Base-by-base conservation (phyloP, 2,113 vertebrate genomes). In the Macheiramphus alcinus region DNA sequence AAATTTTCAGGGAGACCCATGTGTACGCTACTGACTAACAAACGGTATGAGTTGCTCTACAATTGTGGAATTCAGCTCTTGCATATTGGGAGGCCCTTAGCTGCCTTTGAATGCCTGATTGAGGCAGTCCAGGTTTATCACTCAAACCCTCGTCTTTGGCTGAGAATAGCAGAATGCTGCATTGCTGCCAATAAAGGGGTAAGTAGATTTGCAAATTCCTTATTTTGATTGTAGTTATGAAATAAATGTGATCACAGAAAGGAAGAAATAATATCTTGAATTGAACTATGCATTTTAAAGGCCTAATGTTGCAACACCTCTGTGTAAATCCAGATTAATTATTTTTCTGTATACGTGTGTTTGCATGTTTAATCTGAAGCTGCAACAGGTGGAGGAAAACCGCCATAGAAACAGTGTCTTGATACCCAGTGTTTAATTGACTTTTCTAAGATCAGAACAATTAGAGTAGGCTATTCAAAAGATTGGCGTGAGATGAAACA, bases 41-140 rank as follows among this genome's bases (percentile, higher is more conserved):
- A 99, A 86, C 98, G 99, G 25, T 99, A 99, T 1, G 99, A 99
- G 97, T 91, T 99, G 97, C 98, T 99, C 19, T 99, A 99, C 88
- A 99, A 99, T 94, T 99, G 99, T 63, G 99, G 99, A 7, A 99
- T 99, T 79, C 99, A 99, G 98, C 98, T 99, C 47, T 96, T 99
- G 72, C 99, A 99, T 86, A 98, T 99, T 12, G 99, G 99, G 67
- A 97, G 99, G 78, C 99, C 99, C 5, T 98, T 99, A 43, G 99
- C 99, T 26, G 99, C 99, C 13, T 99, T 99, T 10, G 99, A 99
- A 90, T 99, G 99, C 97, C 97, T 99, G 86, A 99, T 99, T 96
- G 99, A 99, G 97, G 99, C 99, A 1, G 99, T 99, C 72, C 99
- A 99, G 96, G 99, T 99, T 42, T 99, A 99, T 94, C 99, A 99